Conservation (phyloP, 2,113 vertebrate genomes). For the Todiramphus chloris region DNA sequence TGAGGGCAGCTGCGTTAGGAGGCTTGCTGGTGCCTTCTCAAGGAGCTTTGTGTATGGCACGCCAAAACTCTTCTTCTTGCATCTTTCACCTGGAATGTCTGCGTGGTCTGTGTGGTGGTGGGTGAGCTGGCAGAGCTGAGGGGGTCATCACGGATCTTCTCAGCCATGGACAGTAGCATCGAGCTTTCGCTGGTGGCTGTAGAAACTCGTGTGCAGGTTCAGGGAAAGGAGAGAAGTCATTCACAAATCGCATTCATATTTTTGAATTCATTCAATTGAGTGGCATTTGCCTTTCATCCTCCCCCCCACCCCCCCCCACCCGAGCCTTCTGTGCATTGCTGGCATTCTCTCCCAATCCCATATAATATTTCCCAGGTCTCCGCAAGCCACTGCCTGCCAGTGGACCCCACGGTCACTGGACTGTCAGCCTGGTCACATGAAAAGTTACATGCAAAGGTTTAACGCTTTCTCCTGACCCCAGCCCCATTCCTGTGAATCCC, state of each 20-base stretch:
- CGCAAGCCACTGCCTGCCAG: not conserved
- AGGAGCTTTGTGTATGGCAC: fast-evolving
- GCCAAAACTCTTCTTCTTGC: not conserved
- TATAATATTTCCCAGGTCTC: slow-evolving; percentile 32
- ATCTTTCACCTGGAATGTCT: not conserved
- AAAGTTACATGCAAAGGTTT: not conserved
- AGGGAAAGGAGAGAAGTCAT: not conserved
- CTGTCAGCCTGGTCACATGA: not conserved
- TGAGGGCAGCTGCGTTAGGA: fast-evolving
- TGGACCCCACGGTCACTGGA: not conserved
- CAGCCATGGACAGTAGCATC: fast-evolving
- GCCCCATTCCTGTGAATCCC: not conserved
- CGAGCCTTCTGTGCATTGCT: not conserved
- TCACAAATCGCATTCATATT: slow-evolving; percentile 21
- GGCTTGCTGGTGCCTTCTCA: not conserved
- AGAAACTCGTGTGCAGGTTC: not conserved
- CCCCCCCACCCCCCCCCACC: not conserved
- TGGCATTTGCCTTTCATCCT: not conserved
- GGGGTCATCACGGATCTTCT: fast-evolving
- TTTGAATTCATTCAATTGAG: not conserved
- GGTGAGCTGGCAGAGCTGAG: not conserved
- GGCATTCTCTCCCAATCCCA: slow-evolving; percentile 34
- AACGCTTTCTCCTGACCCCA: slow-evolving; percentile 3
- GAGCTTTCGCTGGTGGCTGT: not conserved
- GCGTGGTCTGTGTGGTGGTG: fast-evolving